Evolutionary conservation across 1,140 invertebrate genomes (phyloP), one percentile per base, ranked within the genome.

Genomic region (Globodera ellingtonae): DNA sequence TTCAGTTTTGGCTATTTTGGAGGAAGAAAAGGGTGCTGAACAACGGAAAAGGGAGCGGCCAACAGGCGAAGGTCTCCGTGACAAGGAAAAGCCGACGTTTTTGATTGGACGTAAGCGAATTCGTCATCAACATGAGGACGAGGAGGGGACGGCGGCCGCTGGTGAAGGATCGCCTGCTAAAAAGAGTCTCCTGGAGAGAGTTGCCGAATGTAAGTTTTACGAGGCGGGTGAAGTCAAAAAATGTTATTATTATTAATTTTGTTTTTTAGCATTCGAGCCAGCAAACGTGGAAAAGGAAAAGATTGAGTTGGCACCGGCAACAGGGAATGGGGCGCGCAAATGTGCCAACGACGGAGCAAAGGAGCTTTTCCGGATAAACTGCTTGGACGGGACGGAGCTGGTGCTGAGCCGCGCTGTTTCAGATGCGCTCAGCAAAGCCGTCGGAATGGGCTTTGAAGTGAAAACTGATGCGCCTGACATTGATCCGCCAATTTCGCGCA

Each of bases 351-450:
- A 65, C 48, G 50, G 21, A 24, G 50, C 15, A 46, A 21, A 35
- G 13, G 46, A 15, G 21, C n/a, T 24, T 47, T 77, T 21, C 48
- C 65, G 69, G 21, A 69, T 77, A 13, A 10, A 48, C 4, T 77
- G 75, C 46, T 67, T 77, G 65, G 75, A 77, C 50, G 75, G 75
- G 44, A 62, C 75, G 1, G 56, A 77, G 69, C 47, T 77, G 48
- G 48, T 47, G 46, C 75, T 77, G 18, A 69, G 47, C 65, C 21
- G 21, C 10, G 47, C 48, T 0, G 24, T 77, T 69, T 70, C 56
- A 10, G 48, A 24, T 7, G 75, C 59, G 21, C 50, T 77, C 18
- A n/a, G 75, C 48, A 66, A 50, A n/a, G 75, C 75, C 21, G 24
- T 67, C 3, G 50, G 48, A 7, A 50, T 50, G 48, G 75, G 75